A percentile compares a stretch with the other conserved stretches of the same genome.
Conservation (phyloP, 2,113 vertebrate genomes). For the Vulpes ferrilata region DNA sequence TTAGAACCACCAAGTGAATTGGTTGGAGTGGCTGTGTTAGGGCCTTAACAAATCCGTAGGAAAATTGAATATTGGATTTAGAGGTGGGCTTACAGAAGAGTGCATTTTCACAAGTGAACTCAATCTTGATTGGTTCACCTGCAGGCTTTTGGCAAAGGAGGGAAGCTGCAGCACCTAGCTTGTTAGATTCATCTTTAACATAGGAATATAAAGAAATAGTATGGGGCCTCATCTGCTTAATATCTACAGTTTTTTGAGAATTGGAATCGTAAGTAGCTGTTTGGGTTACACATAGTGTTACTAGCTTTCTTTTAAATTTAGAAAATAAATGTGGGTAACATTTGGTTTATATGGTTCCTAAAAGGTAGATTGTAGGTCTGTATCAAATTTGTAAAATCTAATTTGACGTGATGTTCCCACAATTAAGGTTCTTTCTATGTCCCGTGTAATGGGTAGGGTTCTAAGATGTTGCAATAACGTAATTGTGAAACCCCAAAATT, state of each 20-base stretch:
- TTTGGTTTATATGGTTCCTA: slow-evolving; percentile 68
- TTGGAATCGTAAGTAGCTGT: slow-evolving; percentile 18
- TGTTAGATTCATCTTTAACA: slow-evolving; percentile 63
- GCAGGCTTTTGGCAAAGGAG: slow-evolving; percentile 75
- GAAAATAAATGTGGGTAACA: neutral
- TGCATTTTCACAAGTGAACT: slow-evolving; percentile 51
- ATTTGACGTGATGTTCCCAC: slow-evolving; percentile 73
- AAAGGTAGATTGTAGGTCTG: slow-evolving; percentile 72
- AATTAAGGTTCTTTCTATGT: slow-evolving; percentile 66
- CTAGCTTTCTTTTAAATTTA: slow-evolving; percentile 66
- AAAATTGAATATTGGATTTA: slow-evolving; percentile 69
- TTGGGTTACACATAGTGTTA: slow-evolving; percentile 52
- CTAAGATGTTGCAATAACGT: slow-evolving; percentile 33
- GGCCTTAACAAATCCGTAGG: slow-evolving; percentile 75
- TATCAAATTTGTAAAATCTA: slow-evolving; percentile 73
- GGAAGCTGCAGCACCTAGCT: slow-evolving; percentile 78
- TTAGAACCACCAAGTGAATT: slow-evolving; percentile 74
- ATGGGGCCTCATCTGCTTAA: slow-evolving; percentile 48
- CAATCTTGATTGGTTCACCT: slow-evolving; percentile 50
- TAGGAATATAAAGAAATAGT: slow-evolving; percentile 33
- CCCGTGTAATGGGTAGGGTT: slow-evolving; percentile 41
- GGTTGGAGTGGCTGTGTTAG: slow-evolving; percentile 79
- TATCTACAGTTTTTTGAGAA: slow-evolving; percentile 68
- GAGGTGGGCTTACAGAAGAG: slow-evolving; percentile 63
- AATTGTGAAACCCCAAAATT: neutral